Conservation (phyloP, 2,113 vertebrate species). For the Ciconia maguari region DNA sequence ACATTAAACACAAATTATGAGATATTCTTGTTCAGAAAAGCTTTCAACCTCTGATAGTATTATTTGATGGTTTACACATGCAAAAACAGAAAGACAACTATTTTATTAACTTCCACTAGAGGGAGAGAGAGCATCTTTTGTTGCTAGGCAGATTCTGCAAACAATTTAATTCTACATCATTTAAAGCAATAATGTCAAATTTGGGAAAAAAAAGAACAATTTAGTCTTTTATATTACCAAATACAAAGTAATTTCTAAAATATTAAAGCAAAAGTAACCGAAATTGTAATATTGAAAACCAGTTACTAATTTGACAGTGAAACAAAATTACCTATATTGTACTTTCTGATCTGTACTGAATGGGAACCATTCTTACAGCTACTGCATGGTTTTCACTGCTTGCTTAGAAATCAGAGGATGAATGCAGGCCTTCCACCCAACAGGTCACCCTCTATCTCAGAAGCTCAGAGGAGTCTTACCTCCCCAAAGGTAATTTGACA, state of each 20-base stretch:
- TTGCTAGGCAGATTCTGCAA: conserved; percentile 50
- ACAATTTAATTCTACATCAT: background rate
- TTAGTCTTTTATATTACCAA: background rate
- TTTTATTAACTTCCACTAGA: conserved; percentile 32
- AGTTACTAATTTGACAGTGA: background rate
- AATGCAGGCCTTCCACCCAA: background rate
- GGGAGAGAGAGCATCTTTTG: conserved; percentile 35
- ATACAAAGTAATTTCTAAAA: background rate
- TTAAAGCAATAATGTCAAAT: background rate
- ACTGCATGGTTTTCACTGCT: background rate
- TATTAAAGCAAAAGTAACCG: background rate
- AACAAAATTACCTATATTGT: background rate
- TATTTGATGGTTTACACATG: background rate
- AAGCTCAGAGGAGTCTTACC: background rate
- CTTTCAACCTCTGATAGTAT: background rate
- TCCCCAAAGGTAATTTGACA: background rate
- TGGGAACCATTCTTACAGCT: background rate
- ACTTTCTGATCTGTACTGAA: background rate
- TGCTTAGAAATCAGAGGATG: background rate
- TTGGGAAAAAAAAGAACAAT: background rate
- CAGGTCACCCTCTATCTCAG: background rate
- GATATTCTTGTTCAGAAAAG: background rate
- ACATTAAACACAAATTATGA: background rate
- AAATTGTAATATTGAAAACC: background rate
- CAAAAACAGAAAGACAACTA: background rate